These are phyloP conservation scores for Mallotus villosus DNA, from an alignment of 2,797 vertebrate species.

Conservation along the genomic window DNA sequence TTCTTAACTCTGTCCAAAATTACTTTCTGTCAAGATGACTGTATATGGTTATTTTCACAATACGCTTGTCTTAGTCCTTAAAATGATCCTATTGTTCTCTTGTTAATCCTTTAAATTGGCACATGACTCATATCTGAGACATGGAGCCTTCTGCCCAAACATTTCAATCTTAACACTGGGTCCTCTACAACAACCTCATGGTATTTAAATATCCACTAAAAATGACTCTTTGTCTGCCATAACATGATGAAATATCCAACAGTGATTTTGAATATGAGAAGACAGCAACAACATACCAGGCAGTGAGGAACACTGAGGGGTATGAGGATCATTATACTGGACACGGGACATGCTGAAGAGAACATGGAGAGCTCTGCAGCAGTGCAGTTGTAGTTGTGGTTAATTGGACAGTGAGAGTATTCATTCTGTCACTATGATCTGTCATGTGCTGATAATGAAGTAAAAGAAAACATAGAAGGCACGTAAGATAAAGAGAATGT, in stretches of 20 bases:
- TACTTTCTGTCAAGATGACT: not conserved
- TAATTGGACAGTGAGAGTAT: too few species aligned
- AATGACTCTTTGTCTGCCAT: constrained; percentile 64
- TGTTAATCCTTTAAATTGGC: constrained; percentile 73
- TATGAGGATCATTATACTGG: constrained; percentile 52
- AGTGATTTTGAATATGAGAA: constrained; percentile 63
- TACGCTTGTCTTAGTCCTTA: constrained; percentile 71
- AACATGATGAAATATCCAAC: constrained; percentile 67
- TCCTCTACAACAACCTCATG: constrained; percentile 33
- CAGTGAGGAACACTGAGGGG: constrained; percentile 54
- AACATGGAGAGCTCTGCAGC: constrained; percentile 21
- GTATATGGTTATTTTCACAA: constrained; percentile 44
- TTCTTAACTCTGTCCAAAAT: constrained; percentile 11
- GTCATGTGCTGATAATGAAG: too few species aligned
- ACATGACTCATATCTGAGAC: constrained; percentile 74
- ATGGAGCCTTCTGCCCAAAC: constrained; percentile 57
- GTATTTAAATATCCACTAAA: constrained; percentile 57
- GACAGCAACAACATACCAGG: constrained; percentile 43
- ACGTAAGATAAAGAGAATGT: too few species aligned
- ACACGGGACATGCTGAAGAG: constrained; percentile 31
- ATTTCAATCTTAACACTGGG: constrained; percentile 44
- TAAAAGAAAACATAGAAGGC: too few species aligned
- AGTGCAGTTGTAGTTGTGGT: constrained; percentile 1
- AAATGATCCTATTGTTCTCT: constrained; percentile 74
- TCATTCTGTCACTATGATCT: too few species aligned